Conservation (phyloP, 2,113 vertebrate species). For the Phyllopteryx taeniolatus region DNA sequence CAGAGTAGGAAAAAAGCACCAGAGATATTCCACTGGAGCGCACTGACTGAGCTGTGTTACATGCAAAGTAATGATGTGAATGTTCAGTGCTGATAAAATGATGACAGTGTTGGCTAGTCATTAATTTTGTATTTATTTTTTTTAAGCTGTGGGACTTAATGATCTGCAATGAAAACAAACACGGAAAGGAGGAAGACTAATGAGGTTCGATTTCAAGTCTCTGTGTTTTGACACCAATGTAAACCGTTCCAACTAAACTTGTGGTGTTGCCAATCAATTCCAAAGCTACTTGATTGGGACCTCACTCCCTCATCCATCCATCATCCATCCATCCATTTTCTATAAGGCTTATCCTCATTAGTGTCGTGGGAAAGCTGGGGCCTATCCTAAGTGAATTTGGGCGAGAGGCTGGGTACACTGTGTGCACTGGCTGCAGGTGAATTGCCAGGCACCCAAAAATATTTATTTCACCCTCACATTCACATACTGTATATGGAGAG, state of each 20-base stretch:
- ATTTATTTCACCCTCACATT: not conserved
- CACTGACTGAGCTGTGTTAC: not conserved
- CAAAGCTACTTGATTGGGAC: not conserved
- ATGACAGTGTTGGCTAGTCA: slow-evolving; percentile 32
- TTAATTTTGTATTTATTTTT: slow-evolving; percentile 23
- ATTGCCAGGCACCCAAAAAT: no score
- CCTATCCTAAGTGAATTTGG: not conserved
- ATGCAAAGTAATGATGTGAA: slow-evolving; percentile 30
- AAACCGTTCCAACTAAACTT: not conserved
- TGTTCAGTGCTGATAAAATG: slow-evolving; percentile 41
- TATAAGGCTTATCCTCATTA: not conserved
- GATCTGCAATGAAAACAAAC: not conserved
- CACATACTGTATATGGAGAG: not conserved
- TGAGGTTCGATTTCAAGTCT: slow-evolving; percentile 25
- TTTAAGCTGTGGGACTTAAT: not conserved
- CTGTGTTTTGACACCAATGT: not conserved
- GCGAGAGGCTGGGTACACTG: not conserved
- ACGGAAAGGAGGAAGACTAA: slow-evolving; percentile 33
- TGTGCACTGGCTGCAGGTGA: no score
- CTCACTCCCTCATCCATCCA: not conserved
- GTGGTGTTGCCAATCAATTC: not conserved
- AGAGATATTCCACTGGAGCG: slow-evolving; percentile 4
- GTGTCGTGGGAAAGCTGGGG: not conserved
- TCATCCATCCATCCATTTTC: not conserved
- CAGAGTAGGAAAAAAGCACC: not conserved